phyloP scores from a whole-genome alignment of 2,888 invertebrate species.

The Thumatha senex region DNA sequence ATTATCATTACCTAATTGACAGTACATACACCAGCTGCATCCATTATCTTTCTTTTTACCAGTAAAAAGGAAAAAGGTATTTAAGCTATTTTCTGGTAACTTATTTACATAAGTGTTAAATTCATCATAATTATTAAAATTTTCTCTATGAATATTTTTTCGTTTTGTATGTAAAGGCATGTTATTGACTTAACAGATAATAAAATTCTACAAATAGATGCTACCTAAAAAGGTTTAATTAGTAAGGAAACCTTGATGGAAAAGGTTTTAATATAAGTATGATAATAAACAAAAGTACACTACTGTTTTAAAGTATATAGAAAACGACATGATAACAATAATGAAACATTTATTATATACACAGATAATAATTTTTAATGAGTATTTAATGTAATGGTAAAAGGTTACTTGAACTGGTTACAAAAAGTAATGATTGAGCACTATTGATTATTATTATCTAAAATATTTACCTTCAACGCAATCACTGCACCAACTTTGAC shows the following conservation, averaged over 20 bases:
- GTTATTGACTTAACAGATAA: background rate
- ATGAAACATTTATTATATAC: too few relatives aligned
- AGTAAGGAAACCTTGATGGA: too few relatives aligned
- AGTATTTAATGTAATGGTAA: too few relatives aligned
- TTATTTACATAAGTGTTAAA: slow-evolving; percentile 52
- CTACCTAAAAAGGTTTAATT: background rate
- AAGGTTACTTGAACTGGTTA: too few relatives aligned
- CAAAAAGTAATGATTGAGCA: too few relatives aligned
- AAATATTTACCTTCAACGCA: slow-evolving; percentile 88
- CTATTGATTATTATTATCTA: too few relatives aligned
- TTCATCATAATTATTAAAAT: slow-evolving; percentile 55
- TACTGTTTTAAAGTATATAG: too few relatives aligned
- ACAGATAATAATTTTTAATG: too few relatives aligned
- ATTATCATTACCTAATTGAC: slow-evolving; percentile 56
- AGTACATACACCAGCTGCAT: slow-evolving; percentile 90
- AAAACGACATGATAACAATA: too few relatives aligned
- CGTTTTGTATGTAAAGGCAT: slow-evolving; percentile 9
- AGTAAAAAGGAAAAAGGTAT: slow-evolving; percentile 72
- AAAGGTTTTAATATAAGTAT: too few relatives aligned
- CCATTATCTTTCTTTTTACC: slow-evolving; percentile 83
- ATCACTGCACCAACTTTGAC: slow-evolving; percentile 95
- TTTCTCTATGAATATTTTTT: slow-evolving; percentile 36
- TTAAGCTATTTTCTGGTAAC: slow-evolving; percentile 46
- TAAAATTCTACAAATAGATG: background rate
- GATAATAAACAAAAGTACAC: too few relatives aligned